These are phyloP conservation scores for Lepidurus apus DNA, from an alignment of 1,140 invertebrate genomes.

Conservation along the genomic window DNA sequence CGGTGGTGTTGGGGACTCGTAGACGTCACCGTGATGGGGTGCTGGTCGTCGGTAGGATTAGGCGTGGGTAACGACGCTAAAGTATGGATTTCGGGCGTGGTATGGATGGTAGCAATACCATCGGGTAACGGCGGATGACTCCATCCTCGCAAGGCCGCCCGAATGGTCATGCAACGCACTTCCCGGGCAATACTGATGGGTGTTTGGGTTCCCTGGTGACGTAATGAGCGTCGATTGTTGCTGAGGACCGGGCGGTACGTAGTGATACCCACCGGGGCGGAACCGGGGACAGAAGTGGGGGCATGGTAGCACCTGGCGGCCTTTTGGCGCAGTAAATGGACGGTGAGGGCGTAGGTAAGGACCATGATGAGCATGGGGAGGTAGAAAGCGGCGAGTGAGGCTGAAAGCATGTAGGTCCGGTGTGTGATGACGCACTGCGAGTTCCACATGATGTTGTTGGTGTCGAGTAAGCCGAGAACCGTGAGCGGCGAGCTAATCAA, in stretches of 20 bases:
- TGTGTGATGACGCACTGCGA: conserved; percentile 78
- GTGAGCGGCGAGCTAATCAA: conserved; percentile 81
- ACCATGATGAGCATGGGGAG: conserved; percentile 92
- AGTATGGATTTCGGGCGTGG: conserved; percentile 23
- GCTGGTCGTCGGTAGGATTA: not conserved
- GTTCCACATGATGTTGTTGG: conserved; percentile 44
- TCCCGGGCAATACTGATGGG: conserved; percentile 61
- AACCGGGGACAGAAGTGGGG: not conserved
- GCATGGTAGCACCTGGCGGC: conserved; percentile 37
- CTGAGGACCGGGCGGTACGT: not conserved
- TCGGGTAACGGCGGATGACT: not conserved
- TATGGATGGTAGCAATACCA: not conserved
- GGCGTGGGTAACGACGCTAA: not conserved
- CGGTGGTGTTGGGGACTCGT: conserved; percentile 47
- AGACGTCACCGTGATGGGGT: not conserved
- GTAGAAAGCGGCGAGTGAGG: conserved; percentile 86
- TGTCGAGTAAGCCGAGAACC: conserved; percentile 64
- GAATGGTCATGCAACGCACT: conserved; percentile 57
- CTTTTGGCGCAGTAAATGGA: conserved; percentile 64
- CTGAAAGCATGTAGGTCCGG: conserved; percentile 76
- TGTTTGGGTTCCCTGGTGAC: conserved; percentile 61
- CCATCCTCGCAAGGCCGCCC: conserved; percentile 43
- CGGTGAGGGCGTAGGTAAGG: conserved; percentile 84
- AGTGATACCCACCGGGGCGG: not conserved
- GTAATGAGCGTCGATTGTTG: conserved; percentile 36